Base-by-base conservation (phyloP, 2,888 invertebrate genomes). In the Thysanoteuthis rhombus region DNA sequence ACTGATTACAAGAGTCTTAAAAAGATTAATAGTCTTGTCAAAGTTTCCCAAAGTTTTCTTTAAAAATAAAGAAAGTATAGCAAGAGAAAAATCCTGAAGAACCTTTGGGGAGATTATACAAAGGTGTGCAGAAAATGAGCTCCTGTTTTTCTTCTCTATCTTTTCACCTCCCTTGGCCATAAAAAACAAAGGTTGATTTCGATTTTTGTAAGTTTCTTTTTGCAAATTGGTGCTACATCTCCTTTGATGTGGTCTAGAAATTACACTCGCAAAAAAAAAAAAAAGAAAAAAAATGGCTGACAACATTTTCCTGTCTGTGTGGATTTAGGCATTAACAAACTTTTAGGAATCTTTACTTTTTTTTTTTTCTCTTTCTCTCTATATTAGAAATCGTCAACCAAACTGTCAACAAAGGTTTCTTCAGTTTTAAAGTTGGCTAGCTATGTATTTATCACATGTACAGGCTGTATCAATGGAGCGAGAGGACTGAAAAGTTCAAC, bases 1-100 rank as follows among this genome's bases (percentile, higher is more conserved):
- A n/a, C 75, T 75, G 75, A 75, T 75, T 75, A 75, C 19, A n/a
- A n/a, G 75, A 16, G n/a, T 75, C n/a, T n/a, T 75, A 2, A 75
- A 75, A 75, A 75, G 75, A 75, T 75, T 75, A 75, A 75, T 75
- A n/a, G 75, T 75, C n/a, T 75, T 75, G n/a, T 75, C 75, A 75
- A 58, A 58, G 75, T 75, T 75, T n/a, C 16, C 75, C n/a, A 75
- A 75, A 75, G 75, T 75, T 75, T 75, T n/a, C 75, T n/a, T 75
- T n/a, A n/a, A n/a, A 75, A n/a, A 75, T n/a, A 75, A 75, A 75
- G 16, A 75, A 10, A 75, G 75, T 45, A 58, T 28, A 25, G 58
- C 58, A 58, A 58, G 32, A 58, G n/a, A 12, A n/a, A 75, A 75
- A n/a, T n/a, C n/a, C 75, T 12, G n/a, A 19, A 75, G 36, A n/a